A percentile compares a stretch with the other conserved stretches of the same genome.
Evolutionary conservation across 2,113 vertebrate genomes (phyloP).

Genomic region (Elaphurus davidianus): DNA sequence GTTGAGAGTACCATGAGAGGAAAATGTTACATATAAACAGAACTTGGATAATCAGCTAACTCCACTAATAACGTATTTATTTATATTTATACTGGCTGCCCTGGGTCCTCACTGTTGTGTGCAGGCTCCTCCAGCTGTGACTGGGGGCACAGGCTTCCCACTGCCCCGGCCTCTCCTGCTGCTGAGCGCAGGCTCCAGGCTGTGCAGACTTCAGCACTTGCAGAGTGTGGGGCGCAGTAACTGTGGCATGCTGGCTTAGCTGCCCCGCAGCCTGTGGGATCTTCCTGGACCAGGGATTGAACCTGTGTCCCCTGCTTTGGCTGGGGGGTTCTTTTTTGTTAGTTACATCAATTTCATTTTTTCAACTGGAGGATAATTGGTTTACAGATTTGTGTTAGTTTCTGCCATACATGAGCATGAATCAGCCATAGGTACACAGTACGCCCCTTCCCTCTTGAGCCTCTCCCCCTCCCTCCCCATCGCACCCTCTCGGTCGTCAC

Average conservation of each 20-base stretch:
- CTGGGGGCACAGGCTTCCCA: not conserved
- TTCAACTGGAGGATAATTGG: not conserved
- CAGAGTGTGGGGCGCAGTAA: not conserved
- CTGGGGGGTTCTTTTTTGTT: not conserved
- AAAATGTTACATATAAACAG: not conserved
- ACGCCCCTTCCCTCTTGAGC: not conserved
- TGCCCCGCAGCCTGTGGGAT: not conserved
- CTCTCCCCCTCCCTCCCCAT: not conserved
- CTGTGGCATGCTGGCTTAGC: not conserved
- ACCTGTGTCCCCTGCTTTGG: not conserved
- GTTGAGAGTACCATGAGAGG: not conserved
- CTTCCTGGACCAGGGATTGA: not conserved
- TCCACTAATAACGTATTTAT: not conserved
- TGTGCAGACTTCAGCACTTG: not conserved
- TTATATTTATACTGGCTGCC: not conserved
- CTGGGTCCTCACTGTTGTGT: not conserved
- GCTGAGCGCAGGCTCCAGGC: not conserved
- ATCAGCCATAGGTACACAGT: not conserved
- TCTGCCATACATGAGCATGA: not conserved
- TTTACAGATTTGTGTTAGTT: not conserved
- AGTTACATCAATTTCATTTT: not conserved
- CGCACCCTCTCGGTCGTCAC: not conserved
- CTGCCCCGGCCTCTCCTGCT: not conserved
- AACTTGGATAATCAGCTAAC: not conserved
- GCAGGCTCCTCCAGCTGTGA: not conserved